Evolutionary conservation across 2,797 vertebrate species (phyloP), one percentile per base, ranked within the genome.

Genomic region (Fratercula arctica): DNA sequence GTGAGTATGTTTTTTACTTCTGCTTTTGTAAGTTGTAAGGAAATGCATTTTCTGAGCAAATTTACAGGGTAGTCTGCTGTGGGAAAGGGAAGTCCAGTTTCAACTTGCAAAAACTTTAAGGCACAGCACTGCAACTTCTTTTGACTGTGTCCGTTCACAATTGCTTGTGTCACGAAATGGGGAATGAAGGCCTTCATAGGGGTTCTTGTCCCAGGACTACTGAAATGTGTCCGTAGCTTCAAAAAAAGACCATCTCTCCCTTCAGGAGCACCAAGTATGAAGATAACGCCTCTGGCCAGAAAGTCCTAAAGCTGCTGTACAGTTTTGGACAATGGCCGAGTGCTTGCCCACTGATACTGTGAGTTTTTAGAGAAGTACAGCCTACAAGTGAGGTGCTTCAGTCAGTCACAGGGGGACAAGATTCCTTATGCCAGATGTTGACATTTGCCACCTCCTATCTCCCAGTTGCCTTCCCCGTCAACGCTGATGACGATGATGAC

Each of bases 391-490:
- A 77, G 50, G 23, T n/a, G 37, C 50, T 69, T 60, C 53, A 39
- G 33, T 37, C 45, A 56, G 54, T 2, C 80, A 23, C 13, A 48
- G 39, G 46, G 37, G 8, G 74, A 51, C 21, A 19, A 33, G 43
- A 4, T 18, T 41, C 60, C 66, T 75, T 31, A 35, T 26, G 72
- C n/a, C 64, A 66, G 37, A 29, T 61, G 25, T 9, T 92, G 69
- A 96, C 54, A 4, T 28, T 2, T 17, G 33, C 21, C n/a, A 16
- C 37, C 85, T 77, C 37, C 85, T 90, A 7, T 64, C 76, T 73
- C 9, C 33, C 69, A 96, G 95, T 84, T 92, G 94, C 80, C 88
- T 31, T 84, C 53, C 96, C 96, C 73, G 6, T 63, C 89, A 77
- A 13, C 1, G 17, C 48, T 41, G 78, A 57, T 11, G 90, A 77